phyloP scores from a whole-genome alignment of 2,797 vertebrate genomes.

The Hapalemur alaotrensis region DNA sequence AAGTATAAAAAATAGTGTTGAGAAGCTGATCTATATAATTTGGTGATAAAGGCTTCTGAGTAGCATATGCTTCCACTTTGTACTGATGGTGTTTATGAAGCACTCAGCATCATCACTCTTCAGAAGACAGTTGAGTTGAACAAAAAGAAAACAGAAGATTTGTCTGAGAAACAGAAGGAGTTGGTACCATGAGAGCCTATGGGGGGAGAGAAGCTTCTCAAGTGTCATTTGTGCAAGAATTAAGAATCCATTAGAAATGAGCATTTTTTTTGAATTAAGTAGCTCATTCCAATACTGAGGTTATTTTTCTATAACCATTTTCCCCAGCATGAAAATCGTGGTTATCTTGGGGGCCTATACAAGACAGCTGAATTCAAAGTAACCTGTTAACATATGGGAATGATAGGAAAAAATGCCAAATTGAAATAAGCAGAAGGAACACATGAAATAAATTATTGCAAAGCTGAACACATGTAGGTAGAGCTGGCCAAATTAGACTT shows the following conservation, averaged over 20 bases:
- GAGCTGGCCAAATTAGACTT: conserved; percentile 81
- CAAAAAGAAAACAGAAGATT: conserved; percentile 31
- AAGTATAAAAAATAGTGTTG: not conserved
- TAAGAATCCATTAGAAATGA: conserved; percentile 46
- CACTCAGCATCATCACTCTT: conserved; percentile 30
- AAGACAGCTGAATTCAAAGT: conserved; percentile 73
- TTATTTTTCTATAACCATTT: conserved; percentile 20
- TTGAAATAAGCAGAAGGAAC: conserved; percentile 82
- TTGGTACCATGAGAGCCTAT: not conserved
- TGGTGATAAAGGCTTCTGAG: conserved; percentile 23
- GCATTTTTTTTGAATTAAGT: not conserved
- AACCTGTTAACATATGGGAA: conserved; percentile 84
- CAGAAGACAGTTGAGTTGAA: conserved; percentile 1
- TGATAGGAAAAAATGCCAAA: conserved; percentile 81
- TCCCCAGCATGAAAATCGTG: conserved; percentile 29
- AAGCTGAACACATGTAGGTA: conserved; percentile 83
- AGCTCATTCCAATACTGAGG: not conserved
- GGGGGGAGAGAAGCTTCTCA: conserved; percentile 43
- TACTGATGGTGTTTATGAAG: conserved; percentile 35
- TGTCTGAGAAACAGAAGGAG: conserved; percentile 37
- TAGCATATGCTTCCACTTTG: conserved; percentile 42
- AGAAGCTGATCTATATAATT: conserved; percentile 33
- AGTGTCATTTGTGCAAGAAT: conserved; percentile 40
- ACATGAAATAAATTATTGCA: conserved; percentile 86
- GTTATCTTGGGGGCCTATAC: conserved; percentile 53